Percentiles rank a stretch among this genome's conserved stretches.
Conservation (phyloP, 1,140 invertebrate species). For the Ceratina australensis region DNA sequence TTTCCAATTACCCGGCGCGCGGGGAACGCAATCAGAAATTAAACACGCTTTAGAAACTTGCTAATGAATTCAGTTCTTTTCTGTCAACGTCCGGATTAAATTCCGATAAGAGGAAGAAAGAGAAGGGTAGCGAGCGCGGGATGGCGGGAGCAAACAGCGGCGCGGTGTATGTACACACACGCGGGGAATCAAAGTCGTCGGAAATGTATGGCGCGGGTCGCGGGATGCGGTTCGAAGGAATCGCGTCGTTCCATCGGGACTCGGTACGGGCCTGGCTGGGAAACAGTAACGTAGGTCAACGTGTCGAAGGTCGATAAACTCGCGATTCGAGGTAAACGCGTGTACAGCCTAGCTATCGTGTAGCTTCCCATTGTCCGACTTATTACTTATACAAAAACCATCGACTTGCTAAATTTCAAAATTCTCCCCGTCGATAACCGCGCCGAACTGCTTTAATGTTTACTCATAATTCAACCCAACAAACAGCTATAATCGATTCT, state of each 20-base stretch:
- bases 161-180: too few species aligned
- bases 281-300: slow-evolving; percentile 34
- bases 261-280: not conserved
- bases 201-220: slow-evolving; percentile 5
- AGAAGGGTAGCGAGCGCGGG: too few species aligned
- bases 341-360: not conserved
- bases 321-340: slow-evolving; percentile 17
- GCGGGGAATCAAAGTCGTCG: not conserved
- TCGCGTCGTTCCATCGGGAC: slow-evolving; percentile 8
- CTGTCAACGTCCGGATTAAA: not conserved
- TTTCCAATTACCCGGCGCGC: not conserved
- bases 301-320: slow-evolving; percentile 51
- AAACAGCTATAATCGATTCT: too few species aligned
- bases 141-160: too few species aligned
- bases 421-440: slow-evolving; percentile 12
- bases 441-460: too few species aligned
- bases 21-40: not conserved
- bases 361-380: not conserved
- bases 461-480: too few species aligned
- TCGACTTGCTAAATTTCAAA: slow-evolving; percentile 43
- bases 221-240: slow-evolving; percentile 31
- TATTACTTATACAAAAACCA: slow-evolving; percentile 45
- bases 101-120: not conserved
- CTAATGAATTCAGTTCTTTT: not conserved
- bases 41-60: not conserved